Conservation (phyloP, 2,888 invertebrate species). For the Dicranocentrus wangi region DNA sequence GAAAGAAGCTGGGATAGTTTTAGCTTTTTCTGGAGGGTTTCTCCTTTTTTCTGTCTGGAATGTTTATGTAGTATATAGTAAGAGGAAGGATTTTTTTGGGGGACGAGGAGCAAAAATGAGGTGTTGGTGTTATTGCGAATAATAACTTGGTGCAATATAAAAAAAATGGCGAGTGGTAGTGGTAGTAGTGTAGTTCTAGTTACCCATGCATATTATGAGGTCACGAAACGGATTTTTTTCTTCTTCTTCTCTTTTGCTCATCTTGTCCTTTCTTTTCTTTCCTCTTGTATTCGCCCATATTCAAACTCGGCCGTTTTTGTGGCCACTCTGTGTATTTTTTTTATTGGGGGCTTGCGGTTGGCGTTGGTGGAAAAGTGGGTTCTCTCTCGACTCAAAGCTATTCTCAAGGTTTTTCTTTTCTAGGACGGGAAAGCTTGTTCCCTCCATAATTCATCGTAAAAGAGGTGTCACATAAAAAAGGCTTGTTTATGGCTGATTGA, state of each 20-base stretch:
- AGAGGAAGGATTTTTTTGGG: constrained; percentile 21
- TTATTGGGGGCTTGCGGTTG: no score
- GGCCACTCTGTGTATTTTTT: no score
- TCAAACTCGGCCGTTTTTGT: no score
- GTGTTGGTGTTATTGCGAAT: no score
- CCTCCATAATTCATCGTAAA: constrained; percentile 62
- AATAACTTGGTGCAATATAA: constrained; percentile 5
- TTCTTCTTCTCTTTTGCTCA: neutral
- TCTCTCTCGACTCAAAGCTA: no score
- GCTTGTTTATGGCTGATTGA: constrained; percentile 65
- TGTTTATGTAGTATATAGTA: constrained; percentile 33
- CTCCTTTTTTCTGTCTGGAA: constrained; percentile 32
- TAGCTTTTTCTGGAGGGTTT: neutral
- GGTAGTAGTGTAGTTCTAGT: no score
- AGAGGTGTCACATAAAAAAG: constrained; percentile 64
- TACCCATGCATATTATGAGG: constrained; percentile 53
- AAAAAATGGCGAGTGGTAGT: constrained; percentile 26
- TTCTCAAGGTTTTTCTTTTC: constrained; percentile 19
- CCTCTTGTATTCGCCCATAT: no score
- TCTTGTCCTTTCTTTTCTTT: neutral
- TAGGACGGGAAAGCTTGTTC: constrained; percentile 37
- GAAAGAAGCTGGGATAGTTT: neutral
- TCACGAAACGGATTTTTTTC: neutral
- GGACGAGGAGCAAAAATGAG: constrained; percentile 31
- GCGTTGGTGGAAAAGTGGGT: no score